phyloP scores from a whole-genome alignment of 2,888 invertebrate species.

The Platycheirus albimanus region DNA sequence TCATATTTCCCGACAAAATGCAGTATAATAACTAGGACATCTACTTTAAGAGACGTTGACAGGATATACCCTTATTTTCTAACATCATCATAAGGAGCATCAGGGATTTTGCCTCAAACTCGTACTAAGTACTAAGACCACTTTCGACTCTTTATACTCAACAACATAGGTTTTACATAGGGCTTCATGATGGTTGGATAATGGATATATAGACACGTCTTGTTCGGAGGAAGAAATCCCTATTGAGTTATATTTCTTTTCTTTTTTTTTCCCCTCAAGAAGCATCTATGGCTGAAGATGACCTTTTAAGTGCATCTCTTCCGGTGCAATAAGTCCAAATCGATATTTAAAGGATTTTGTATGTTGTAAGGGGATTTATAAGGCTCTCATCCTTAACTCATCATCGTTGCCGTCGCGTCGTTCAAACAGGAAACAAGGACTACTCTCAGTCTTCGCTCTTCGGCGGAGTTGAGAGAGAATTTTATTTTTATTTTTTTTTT shows the following conservation, averaged over 20 bases:
- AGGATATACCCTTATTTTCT: conserved; percentile 23
- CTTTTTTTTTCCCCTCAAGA: too few species aligned
- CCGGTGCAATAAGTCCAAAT: conserved; percentile 23
- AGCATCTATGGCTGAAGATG: conserved; percentile 1
- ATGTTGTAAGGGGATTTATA: neutral
- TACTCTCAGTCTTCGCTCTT: too few species aligned
- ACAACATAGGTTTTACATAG: too few species aligned
- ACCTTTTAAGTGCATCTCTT: conserved; percentile 44
- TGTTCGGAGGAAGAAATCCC: neutral
- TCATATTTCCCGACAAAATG: neutral
- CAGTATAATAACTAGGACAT: conserved; percentile 37
- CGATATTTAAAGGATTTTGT: conserved; percentile 1
- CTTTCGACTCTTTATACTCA: conserved; percentile 9
- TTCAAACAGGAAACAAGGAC: too few species aligned
- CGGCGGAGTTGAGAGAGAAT: too few species aligned
- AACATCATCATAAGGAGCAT: neutral
- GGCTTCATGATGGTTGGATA: neutral
- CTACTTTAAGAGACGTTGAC: conserved; percentile 41
- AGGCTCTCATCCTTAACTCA: too few species aligned
- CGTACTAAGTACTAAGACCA: neutral
- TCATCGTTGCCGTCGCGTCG: too few species aligned
- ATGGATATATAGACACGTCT: neutral
- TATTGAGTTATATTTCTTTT: conserved; percentile 26
- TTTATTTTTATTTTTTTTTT: too few species aligned
- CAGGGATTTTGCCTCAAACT: neutral